Evolutionary conservation across 35 echinoderm and acorn worm species (phyloP), one percentile per base, ranked within the genome.

Genomic region (Ptychodera flava): DNA sequence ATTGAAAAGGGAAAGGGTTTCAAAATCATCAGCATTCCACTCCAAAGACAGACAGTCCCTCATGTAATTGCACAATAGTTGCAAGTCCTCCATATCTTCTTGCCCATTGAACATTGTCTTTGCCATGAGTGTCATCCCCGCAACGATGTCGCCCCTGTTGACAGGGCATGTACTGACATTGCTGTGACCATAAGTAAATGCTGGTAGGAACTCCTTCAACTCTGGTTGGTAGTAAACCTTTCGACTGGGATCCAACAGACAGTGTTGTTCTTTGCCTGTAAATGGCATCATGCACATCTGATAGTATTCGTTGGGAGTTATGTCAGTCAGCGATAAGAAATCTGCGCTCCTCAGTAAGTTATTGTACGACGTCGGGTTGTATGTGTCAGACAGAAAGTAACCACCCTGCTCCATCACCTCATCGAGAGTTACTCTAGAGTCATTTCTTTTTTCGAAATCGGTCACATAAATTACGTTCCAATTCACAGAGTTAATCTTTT

Each of bases 41-140:
- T n/a, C n/a, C n/a, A n/a, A n/a, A n/a, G n/a, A n/a, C n/a, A n/a
- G n/a, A n/a, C n/a, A n/a, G n/a, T n/a, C n/a, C n/a, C n/a, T n/a
- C n/a, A n/a, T n/a, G n/a, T n/a, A n/a, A n/a, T n/a, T n/a, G n/a
- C n/a, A n/a, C n/a, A n/a, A n/a, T n/a, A n/a, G n/a, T n/a, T n/a
- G n/a, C n/a, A n/a, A n/a, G n/a, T n/a, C n/a, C n/a, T n/a, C n/a
- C n/a, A n/a, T n/a, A n/a, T n/a, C n/a, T n/a, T n/a, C n/a, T n/a
- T n/a, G n/a, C n/a, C n/a, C n/a, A n/a, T n/a, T n/a, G n/a, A n/a
- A n/a, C n/a, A 81, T 14, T 16, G 1, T 34, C 80, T 28, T 81
- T 1, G 80, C 80, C 80, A 81, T 81, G 31, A 81, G 6, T 14
- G 80, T 81, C 80, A 81, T 81, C 12, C 80, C 80, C 1, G 80